phyloP scores from a whole-genome alignment of 2,797 vertebrate genomes.

The Pseudochromis fuscus region DNA sequence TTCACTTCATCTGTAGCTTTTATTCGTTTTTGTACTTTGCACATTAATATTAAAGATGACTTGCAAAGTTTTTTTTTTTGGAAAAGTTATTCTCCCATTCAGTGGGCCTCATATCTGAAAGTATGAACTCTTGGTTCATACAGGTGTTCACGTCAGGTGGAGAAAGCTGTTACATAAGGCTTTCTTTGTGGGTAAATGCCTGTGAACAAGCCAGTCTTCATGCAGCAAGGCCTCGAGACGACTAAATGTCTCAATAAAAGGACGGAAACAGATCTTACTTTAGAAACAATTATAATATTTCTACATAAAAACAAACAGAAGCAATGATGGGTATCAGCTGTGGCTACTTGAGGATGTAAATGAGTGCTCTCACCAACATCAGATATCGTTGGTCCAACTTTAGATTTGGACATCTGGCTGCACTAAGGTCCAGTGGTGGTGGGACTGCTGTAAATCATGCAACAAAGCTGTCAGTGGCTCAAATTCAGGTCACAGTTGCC shows the following conservation, averaged over 20 bases:
- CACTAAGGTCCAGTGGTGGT: neutral
- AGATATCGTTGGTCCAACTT: too few relatives aligned
- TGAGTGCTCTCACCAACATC: neutral
- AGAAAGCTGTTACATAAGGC: neutral
- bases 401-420: neutral
- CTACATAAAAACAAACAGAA: neutral
- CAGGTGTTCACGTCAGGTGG: neutral
- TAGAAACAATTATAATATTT: neutral
- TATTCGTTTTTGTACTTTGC: neutral
- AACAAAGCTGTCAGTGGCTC: slow-evolving; percentile 26
- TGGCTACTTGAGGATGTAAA: neutral
- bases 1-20: neutral
- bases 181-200: neutral
- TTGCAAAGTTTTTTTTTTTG: too few relatives aligned
- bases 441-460: slow-evolving; percentile 19
- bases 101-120: neutral
- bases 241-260: neutral
- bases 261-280: neutral
- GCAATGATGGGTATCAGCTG: neutral
- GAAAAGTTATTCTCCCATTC: neutral
- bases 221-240: neutral
- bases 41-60: too few relatives aligned
- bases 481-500: slow-evolving; percentile 34
- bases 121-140: too few relatives aligned
- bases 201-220: neutral